Evolutionary conservation across 2,888 invertebrate genomes (phyloP).

Genomic region (Euplexia lucipara): DNA sequence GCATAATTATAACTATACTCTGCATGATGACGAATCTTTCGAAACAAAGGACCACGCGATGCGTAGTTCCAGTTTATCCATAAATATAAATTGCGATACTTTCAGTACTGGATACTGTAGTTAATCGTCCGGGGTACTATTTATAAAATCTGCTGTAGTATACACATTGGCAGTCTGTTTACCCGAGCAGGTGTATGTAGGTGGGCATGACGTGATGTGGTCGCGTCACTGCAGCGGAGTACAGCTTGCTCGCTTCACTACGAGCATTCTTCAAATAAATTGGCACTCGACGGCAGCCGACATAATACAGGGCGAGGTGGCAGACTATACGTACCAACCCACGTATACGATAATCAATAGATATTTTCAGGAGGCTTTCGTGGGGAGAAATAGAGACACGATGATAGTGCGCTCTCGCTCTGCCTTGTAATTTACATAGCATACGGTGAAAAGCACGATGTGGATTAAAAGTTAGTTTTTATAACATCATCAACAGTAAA

Average conservation of each 20-base stretch:
- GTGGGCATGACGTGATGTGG: slow-evolving; percentile 69
- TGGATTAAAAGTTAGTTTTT: slow-evolving; percentile 52
- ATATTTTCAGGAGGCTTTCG: slow-evolving; percentile 91
- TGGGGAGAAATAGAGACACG: slow-evolving; percentile 81
- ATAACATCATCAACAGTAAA: slow-evolving; percentile 35
- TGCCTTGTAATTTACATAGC: slow-evolving; percentile 83
- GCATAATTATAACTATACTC: slow-evolving; percentile 11
- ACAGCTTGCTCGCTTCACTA: slow-evolving; percentile 62
- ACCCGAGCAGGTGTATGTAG: slow-evolving; percentile 69
- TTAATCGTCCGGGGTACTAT: slow-evolving; percentile 72
- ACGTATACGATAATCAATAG: slow-evolving; percentile 90
- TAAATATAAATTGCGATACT: slow-evolving; percentile 35
- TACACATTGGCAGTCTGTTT: slow-evolving; percentile 71
- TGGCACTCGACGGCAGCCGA: slow-evolving; percentile 85
- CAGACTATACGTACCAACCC: slow-evolving; percentile 82
- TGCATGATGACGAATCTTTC: slow-evolving; percentile 22
- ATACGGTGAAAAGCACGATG: slow-evolving; percentile 73
- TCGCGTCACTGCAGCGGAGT: slow-evolving; percentile 68
- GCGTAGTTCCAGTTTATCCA: slow-evolving; percentile 18
- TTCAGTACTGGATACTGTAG: slow-evolving; percentile 66
- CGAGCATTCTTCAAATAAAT: slow-evolving; percentile 88
- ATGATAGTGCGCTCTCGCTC: slow-evolving; percentile 82
- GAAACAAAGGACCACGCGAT: slow-evolving; percentile 28
- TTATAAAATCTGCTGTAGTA: slow-evolving; percentile 67
- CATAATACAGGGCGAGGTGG: slow-evolving; percentile 86